Base-by-base conservation (phyloP, 30 jellyfish, hydroid and myxozoan genomes). In the Aurelia aurita complex sp. Pacific region DNA sequence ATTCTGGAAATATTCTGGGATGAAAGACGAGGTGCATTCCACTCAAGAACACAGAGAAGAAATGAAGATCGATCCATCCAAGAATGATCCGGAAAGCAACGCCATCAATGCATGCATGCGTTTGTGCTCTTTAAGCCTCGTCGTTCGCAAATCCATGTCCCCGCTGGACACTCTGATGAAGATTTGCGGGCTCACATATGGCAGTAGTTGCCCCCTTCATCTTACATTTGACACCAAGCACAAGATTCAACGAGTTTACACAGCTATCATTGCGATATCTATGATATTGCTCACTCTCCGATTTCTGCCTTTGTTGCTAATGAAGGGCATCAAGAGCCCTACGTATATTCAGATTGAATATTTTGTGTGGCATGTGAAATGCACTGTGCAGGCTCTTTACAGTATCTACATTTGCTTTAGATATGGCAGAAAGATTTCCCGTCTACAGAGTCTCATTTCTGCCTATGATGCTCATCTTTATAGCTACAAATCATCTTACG, bases 121-220 rank as follows among this genome's bases (percentile, higher is more conserved):
- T 43, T 23, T 73, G 29, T 77, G 76, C 52, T 16, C 66, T 6
- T 16, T 77, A 54, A 70, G 91, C 74, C 65, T 60, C 54, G 64
- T 76, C 38, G 74, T 82, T 10, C 85, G 91, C 14, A 64, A 43
- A 68, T 63, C 72, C 6, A 38, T 82, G 15, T 12, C 18, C 5
- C 91, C 91, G 38, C 23, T 82, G 15, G 80, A 82, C 82, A 7
- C 17, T 2, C 80, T 82, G n/a, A 82, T 82, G 91, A 82, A 82
- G 72, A n/a, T 60, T 10, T 69, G 70, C 64, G 91, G 91, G 60
- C 64, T 82, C 61, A 82, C 91, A 12, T 82, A 82, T 29, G 91
- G 91, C 14, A 69, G 85, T 53, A 82, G 85, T 43, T 82, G 91
- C 40, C 91, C 91, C 15, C 50, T 82, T 65, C 34, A 4, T 7